Conservation (phyloP, 1,140 invertebrate genomes). For the Trichonephila clavata region DNA sequence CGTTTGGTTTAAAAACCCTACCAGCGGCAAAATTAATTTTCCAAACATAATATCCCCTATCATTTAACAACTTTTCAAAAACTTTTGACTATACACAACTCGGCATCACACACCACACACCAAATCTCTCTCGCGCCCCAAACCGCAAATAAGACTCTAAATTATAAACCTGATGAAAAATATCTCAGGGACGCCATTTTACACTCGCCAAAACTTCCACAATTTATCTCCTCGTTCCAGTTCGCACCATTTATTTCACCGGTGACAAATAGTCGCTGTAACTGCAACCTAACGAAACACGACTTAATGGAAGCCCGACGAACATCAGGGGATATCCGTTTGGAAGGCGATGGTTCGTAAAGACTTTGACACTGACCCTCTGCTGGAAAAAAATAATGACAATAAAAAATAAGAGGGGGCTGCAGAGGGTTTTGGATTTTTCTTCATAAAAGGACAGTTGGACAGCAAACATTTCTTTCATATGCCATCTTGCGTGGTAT, state of each 20-base stretch:
- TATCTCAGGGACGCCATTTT: conserved; percentile 16
- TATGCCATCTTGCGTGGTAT: not conserved
- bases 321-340: not conserved
- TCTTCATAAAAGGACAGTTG: not conserved
- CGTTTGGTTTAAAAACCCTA: too few relatives aligned
- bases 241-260: conserved; percentile 59
- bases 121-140: not conserved
- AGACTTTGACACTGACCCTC: conserved; percentile 11
- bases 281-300: conserved; percentile 61
- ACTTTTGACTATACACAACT: not conserved
- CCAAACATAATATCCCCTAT: not conserved
- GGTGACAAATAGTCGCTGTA: conserved; percentile 57
- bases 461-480: conserved; percentile 53
- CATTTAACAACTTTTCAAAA: not conserved
- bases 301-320: conserved; percentile 48
- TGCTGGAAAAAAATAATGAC: conserved; percentile 32
- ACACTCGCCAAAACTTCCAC: conserved; percentile 50
- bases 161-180: not conserved
- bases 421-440: not conserved
- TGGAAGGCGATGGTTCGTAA: conserved; percentile 25
- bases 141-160: not conserved
- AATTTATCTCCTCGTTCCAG: conserved; percentile 33
- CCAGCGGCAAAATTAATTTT: not conserved
- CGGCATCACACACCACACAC: not conserved
- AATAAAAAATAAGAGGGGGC: not conserved